Percentiles rank a stretch among this genome's conserved stretches.
phyloP scores from a whole-genome alignment of 2,888 invertebrate species.

The Ommatoiulus sabulosus region DNA sequence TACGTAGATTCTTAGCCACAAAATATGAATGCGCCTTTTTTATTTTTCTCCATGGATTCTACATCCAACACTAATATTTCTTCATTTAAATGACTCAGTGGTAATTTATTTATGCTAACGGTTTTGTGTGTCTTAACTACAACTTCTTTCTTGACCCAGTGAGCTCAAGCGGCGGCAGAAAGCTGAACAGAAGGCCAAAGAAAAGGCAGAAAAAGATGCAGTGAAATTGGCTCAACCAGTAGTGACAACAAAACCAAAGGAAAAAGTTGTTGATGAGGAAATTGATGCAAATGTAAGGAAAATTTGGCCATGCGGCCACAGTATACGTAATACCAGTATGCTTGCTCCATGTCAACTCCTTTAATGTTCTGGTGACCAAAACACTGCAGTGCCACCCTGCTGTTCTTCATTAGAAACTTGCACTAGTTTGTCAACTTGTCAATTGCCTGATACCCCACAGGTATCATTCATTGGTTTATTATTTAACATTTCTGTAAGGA shows the following conservation, averaged over 20 bases:
- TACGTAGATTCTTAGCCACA: not conserved
- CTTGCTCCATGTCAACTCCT: too few relatives aligned
- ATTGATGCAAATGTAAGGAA: constrained; percentile 85
- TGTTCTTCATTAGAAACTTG: too few relatives aligned
- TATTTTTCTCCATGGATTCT: not conserved
- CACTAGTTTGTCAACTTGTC: too few relatives aligned
- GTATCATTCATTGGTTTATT: too few relatives aligned
- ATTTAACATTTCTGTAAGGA: too few relatives aligned
- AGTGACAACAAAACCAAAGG: constrained; percentile 67
- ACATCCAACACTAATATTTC: too few relatives aligned
- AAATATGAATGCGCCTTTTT: not conserved
- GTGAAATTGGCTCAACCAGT: constrained; percentile 59
- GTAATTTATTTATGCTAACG: too few relatives aligned
- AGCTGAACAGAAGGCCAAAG: constrained; percentile 92
- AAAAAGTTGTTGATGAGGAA: constrained; percentile 77
- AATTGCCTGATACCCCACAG: too few relatives aligned
- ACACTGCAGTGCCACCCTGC: too few relatives aligned
- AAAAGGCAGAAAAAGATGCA: constrained; percentile 80
- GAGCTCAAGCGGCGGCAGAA: constrained; percentile 93
- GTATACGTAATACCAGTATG: too few relatives aligned
- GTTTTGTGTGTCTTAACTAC: too few relatives aligned
- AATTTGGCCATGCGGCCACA: not conserved
- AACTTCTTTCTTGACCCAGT: constrained; percentile 72
- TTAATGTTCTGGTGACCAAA: too few relatives aligned
- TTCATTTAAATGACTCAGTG: not conserved